phyloP scores from a whole-genome alignment of 2,888 invertebrate species.

The Bimastos eiseni region DNA sequence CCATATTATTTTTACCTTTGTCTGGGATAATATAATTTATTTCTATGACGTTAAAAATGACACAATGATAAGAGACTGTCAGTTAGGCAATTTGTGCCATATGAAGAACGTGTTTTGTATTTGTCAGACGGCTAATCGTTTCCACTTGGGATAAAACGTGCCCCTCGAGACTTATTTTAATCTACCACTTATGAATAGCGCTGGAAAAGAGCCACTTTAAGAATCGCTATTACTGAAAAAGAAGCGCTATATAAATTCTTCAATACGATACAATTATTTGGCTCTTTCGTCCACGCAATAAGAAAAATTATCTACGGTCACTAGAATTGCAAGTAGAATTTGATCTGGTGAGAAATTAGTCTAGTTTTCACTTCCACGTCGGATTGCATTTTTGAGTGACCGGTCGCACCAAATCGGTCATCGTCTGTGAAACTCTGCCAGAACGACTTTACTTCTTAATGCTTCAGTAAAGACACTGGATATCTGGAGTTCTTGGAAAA shows the following conservation, averaged over 20 bases:
- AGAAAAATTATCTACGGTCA: background rate
- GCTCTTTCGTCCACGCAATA: background rate
- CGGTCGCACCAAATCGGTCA: background rate
- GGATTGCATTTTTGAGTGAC: background rate
- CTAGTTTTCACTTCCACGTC: background rate
- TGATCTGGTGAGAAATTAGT: background rate
- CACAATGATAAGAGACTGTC: no score
- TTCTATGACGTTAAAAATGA: background rate
- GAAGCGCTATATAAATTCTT: no score
- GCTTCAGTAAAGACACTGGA: slow-evolving; percentile 75
- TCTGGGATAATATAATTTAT: background rate
- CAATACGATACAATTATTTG: no score
- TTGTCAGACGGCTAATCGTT: background rate
- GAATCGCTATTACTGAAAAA: no score
- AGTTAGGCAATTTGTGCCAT: no score
- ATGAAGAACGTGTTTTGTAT: background rate
- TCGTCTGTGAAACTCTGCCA: background rate
- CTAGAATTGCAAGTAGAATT: no score
- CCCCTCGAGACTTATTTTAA: no score
- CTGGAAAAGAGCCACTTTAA: no score
- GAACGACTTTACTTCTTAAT: background rate
- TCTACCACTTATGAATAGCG: no score
- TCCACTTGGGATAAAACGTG: background rate
- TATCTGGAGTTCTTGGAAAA: slow-evolving; percentile 92
- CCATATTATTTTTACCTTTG: background rate